Evolutionary conservation across 2,888 invertebrate species (phyloP).

Genomic region (Pyrrhosoma nymphula): DNA sequence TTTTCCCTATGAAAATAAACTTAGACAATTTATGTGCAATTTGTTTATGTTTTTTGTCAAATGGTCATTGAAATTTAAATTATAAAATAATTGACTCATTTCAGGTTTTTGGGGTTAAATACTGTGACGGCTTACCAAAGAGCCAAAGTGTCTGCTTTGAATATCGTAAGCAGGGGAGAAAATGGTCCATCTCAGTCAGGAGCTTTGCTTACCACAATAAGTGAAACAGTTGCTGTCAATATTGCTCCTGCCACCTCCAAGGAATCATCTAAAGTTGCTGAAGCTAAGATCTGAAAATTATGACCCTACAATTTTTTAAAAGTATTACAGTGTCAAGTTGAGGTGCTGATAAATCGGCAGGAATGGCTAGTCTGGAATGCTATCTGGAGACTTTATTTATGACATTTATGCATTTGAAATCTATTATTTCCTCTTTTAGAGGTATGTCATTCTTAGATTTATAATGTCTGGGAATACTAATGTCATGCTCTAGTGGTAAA

Average conservation of each 20-base stretch:
- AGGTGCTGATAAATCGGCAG: constrained; percentile 60
- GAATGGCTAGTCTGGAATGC: constrained; percentile 1
- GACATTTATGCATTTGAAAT: constrained; percentile 33
- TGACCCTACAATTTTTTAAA: background rate
- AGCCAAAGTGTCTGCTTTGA: constrained; percentile 92
- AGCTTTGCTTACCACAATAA: constrained; percentile 77
- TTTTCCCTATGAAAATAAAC: too few relatives aligned
- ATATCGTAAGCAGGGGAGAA: constrained; percentile 81
- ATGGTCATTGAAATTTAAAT: background rate
- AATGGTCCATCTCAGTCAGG: constrained; percentile 66
- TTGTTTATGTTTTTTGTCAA: too few relatives aligned
- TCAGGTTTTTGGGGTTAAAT: constrained; percentile 91
- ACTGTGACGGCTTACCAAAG: constrained; percentile 94
- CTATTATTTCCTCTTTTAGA: constrained; percentile 47
- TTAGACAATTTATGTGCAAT: too few relatives aligned
- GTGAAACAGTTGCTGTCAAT: constrained; percentile 77
- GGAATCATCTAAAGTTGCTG: constrained; percentile 52
- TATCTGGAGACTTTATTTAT: constrained; percentile 20
- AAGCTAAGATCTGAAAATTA: constrained; percentile 57
- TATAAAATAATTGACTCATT: constrained; percentile 72
- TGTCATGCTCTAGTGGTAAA: constrained; percentile 40
- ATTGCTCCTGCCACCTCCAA: constrained; percentile 53
- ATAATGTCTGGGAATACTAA: constrained; percentile 34
- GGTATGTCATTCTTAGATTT: constrained; percentile 39
- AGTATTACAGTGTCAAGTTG: constrained; percentile 42